These are phyloP conservation scores for Napeogenes inachia DNA, from an alignment of 2,888 invertebrate genomes.

Conservation along the genomic window DNA sequence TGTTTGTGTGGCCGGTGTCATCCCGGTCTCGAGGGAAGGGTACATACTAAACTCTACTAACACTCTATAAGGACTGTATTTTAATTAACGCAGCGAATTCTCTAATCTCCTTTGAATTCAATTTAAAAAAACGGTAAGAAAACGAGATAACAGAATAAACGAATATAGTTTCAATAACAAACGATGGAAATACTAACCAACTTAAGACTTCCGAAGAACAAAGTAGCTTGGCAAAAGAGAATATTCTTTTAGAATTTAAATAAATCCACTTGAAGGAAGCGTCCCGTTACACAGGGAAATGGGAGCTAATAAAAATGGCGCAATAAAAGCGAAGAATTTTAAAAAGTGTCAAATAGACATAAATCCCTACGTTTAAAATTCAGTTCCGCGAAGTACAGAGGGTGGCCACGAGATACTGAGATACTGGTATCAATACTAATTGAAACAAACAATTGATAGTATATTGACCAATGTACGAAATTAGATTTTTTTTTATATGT, in stretches of 20 bases:
- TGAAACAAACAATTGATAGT: too few relatives aligned
- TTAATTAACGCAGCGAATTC: conserved; percentile 65
- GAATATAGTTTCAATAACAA: conserved; percentile 29
- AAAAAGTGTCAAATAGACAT: conserved; percentile 59
- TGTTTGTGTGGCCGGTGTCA: conserved; percentile 62
- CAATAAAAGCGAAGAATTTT: conserved; percentile 54
- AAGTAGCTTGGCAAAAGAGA: conserved; percentile 37
- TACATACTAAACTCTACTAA: conserved; percentile 59
- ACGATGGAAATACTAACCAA: conserved; percentile 43
- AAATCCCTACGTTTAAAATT: conserved; percentile 43
- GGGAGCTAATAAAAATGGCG: conserved; percentile 66
- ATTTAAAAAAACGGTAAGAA: conserved; percentile 41
- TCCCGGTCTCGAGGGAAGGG: conserved; percentile 53
- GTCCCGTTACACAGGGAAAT: conserved; percentile 66
- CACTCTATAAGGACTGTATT: conserved; percentile 72
- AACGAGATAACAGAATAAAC: conserved; percentile 26
- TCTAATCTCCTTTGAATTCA: conserved; percentile 37
- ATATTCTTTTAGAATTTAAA: conserved; percentile 69
- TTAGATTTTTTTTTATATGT: too few relatives aligned
- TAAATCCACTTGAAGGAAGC: conserved; percentile 57
- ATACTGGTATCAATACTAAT: too few relatives aligned
- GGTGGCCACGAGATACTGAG: too few relatives aligned
- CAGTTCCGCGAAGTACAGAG: conserved; percentile 32
- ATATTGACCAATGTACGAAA: too few relatives aligned
- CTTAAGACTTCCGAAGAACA: conserved; percentile 49